Percentiles rank a stretch among this genome's conserved stretches.
Evolutionary conservation across 2,888 invertebrate genomes (phyloP).

Genomic region (Sarcophaga carnaria): DNA sequence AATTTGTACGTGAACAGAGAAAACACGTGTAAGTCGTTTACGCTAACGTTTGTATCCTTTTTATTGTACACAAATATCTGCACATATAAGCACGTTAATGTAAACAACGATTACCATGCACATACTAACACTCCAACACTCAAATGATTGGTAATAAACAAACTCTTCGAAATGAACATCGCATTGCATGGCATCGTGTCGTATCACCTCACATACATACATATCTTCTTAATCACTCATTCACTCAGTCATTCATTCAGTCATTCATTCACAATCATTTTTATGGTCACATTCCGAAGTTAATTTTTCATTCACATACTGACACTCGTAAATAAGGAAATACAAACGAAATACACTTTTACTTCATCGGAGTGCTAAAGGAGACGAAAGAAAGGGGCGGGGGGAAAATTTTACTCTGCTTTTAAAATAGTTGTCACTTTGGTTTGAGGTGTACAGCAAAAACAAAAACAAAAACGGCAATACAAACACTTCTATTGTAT

Average conservation of each 20-base stretch:
- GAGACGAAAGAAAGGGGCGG: neutral
- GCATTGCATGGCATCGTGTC: neutral
- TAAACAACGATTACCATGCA: neutral
- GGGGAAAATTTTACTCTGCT: no score
- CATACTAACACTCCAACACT: neutral
- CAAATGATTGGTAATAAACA: neutral
- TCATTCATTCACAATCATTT: neutral
- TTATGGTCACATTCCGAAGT: neutral
- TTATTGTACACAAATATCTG: neutral
- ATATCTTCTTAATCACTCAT: no score
- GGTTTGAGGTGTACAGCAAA: neutral
- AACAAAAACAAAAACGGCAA: neutral
- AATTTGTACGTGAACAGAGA: neutral
- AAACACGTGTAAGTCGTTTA: conserved; percentile 16
- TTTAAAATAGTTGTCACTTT: neutral
- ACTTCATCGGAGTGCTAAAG: neutral
- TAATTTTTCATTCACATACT: conserved; percentile 15
- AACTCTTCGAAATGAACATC: neutral
- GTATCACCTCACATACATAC: neutral
- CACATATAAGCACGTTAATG: neutral
- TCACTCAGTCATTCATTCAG: neutral
- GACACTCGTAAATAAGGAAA: neutral
- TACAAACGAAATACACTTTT: neutral
- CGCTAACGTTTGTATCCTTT: neutral
- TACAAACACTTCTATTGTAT: neutral